Conservation (phyloP, 2,113 vertebrate genomes). For the Danionella cerebrum region DNA sequence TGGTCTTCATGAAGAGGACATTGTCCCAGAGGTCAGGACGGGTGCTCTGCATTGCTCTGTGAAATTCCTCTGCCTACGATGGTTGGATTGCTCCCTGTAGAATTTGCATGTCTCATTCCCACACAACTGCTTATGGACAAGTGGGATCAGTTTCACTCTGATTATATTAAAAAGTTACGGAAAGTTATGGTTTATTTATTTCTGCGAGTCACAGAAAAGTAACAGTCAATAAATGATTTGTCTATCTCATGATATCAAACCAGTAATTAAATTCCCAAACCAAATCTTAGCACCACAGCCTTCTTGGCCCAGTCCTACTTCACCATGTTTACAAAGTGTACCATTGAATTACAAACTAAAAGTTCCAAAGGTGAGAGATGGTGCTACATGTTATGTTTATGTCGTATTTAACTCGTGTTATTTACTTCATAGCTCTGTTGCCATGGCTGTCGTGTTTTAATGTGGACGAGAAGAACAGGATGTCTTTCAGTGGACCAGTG, state of each 20-base stretch:
- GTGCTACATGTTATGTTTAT: not conserved
- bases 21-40: slow-evolving; percentile 50
- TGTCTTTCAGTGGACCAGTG: slow-evolving; percentile 82
- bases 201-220: no score
- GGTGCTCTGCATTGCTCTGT: slow-evolving; percentile 40
- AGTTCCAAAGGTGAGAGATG: no score
- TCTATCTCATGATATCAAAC: no score
- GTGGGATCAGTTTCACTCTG: not conserved
- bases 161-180: no score
- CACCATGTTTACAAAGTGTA: no score
- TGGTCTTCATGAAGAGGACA: slow-evolving; percentile 46
- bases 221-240: no score
- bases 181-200: no score
- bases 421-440: slow-evolving; percentile 59
- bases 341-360: no score
- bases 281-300: no score
- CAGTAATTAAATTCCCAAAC: no score
- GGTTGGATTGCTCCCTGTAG: not conserved
- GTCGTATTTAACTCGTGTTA: not conserved
- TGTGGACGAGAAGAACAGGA: slow-evolving; percentile 84
- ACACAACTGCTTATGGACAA: not conserved
- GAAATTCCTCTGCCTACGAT: slow-evolving; percentile 51
- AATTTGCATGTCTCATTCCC: slow-evolving; percentile 2
- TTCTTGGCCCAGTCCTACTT: no score
- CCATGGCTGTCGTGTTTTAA: slow-evolving; percentile 71